A percentile compares a stretch with the other conserved stretches of the same genome.
Evolutionary conservation across 2,888 invertebrate species (phyloP).

Genomic region (Barypeithes pellucidus): DNA sequence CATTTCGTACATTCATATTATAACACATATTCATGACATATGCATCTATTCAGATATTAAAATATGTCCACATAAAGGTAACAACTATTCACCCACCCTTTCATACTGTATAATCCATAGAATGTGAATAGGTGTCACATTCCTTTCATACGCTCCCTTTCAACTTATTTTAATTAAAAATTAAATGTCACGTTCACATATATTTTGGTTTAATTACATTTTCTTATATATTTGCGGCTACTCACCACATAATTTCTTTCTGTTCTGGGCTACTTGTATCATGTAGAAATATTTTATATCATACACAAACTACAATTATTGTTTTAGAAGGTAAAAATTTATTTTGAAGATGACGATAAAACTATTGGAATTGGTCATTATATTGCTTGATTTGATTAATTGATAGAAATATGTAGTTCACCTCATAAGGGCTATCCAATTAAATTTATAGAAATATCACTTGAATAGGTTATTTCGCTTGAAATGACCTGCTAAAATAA

Average conservation of each 20-base stretch:
- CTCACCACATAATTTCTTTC: neutral
- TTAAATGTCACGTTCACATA: conserved; percentile 3
- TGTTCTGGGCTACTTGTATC: too few species aligned
- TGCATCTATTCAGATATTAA: conserved; percentile 5
- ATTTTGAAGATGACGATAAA: neutral
- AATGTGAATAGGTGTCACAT: neutral
- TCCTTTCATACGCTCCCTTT: neutral
- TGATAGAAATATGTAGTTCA: conserved; percentile 5
- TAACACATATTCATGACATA: conserved; percentile 16
- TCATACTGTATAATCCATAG: neutral
- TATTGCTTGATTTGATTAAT: neutral
- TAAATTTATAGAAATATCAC: too few species aligned
- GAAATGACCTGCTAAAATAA: neutral
- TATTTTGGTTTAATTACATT: conserved; percentile 10
- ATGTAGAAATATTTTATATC: neutral
- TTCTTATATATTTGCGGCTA: neutral
- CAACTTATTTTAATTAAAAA: conserved; percentile 5
- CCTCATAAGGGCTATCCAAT: too few species aligned
- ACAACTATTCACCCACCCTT: conserved; percentile 18
- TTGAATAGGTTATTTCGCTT: neutral
- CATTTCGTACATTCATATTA: neutral
- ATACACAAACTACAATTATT: neutral
- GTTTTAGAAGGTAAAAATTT: neutral
- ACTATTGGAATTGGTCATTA: neutral
- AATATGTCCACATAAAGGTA: conserved; percentile 9